These are phyloP conservation scores for Gymnocheta viridis DNA, from an alignment of 2,888 invertebrate genomes.

Conservation along the genomic window DNA sequence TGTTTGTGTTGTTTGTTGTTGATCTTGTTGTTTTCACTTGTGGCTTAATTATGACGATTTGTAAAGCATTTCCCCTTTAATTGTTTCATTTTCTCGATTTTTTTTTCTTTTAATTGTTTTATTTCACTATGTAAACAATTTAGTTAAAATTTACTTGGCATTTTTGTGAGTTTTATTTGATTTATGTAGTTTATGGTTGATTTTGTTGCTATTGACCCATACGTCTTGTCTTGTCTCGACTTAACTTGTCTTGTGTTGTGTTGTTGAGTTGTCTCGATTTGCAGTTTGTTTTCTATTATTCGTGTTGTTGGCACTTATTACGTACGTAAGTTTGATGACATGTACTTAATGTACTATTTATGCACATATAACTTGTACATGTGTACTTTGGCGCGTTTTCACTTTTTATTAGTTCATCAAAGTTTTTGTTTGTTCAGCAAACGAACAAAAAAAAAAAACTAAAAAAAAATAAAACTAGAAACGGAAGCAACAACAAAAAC, in stretches of 20 bases:
- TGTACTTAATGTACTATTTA: not conserved
- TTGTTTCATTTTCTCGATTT: too few relatives aligned
- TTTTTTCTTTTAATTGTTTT: constrained; percentile 34
- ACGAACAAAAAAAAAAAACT: not conserved
- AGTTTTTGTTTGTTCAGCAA: constrained; percentile 22
- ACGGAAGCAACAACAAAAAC: constrained; percentile 27
- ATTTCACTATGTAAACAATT: constrained; percentile 45
- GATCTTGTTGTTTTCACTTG: constrained; percentile 34
- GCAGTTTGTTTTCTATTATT: not conserved
- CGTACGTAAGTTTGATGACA: not conserved
- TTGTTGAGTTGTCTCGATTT: not conserved
- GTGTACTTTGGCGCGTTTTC: constrained; percentile 63
- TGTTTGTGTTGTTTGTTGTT: constrained; percentile 26
- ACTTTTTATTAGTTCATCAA: constrained; percentile 69
- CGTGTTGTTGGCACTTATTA: constrained; percentile 8
- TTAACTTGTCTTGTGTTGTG: not conserved
- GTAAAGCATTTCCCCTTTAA: constrained; percentile 62
- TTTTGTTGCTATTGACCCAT: constrained; percentile 34
- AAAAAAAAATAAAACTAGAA: not conserved
- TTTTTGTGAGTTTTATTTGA: constrained; percentile 42
- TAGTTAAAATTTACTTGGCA: constrained; percentile 57
- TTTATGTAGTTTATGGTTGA: constrained; percentile 37
- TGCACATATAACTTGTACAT: not conserved
- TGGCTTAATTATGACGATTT: constrained; percentile 53
- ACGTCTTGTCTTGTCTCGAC: not conserved